phyloP scores from a whole-genome alignment of 2,797 vertebrate species.

The Bradypodion pumilum region DNA sequence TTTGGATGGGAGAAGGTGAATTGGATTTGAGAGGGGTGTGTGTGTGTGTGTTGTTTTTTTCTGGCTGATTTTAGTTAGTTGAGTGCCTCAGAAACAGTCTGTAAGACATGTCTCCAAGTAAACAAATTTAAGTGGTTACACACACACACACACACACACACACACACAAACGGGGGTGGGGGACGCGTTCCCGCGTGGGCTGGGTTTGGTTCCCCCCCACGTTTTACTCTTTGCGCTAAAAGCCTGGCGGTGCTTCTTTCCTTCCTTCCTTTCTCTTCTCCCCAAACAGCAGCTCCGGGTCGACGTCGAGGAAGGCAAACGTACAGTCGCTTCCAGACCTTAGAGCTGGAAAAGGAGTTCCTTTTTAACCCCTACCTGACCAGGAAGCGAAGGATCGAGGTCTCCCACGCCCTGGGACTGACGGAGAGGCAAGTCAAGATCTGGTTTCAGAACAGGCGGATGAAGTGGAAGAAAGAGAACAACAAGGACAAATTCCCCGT shows the following conservation, averaged over 20 bases:
- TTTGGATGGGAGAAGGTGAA: neutral
- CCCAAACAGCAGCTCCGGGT: slow-evolving; percentile 81
- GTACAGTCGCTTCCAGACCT: slow-evolving; percentile 85
- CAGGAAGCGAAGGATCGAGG: slow-evolving; percentile 84
- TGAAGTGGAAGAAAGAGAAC: slow-evolving; percentile 89
- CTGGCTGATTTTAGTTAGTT: too few relatives aligned
- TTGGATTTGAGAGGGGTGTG: too few relatives aligned
- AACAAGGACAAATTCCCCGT: slow-evolving; percentile 87
- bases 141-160: too few relatives aligned
- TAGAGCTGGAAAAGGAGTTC: slow-evolving; percentile 86
- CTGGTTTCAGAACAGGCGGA: slow-evolving; percentile 86
- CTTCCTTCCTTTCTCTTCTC: slow-evolving; percentile 25
- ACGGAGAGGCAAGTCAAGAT: slow-evolving; percentile 86
- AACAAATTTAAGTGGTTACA: too few relatives aligned
- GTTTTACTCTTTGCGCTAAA: neutral
- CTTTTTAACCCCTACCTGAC: slow-evolving; percentile 87
- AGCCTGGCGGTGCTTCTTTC: slow-evolving; percentile 49
- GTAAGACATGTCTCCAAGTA: neutral
- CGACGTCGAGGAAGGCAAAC: slow-evolving; percentile 86
- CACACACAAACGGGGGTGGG: too few relatives aligned
- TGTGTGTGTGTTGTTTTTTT: too few relatives aligned
- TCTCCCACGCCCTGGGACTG: slow-evolving; percentile 83
- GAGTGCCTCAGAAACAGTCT: neutral
- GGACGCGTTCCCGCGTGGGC: neutral
- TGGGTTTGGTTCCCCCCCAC: neutral